Evolutionary conservation across 2,797 vertebrate species (phyloP), one percentile per base, ranked within the genome.

Genomic region (Dryobates pubescens): DNA sequence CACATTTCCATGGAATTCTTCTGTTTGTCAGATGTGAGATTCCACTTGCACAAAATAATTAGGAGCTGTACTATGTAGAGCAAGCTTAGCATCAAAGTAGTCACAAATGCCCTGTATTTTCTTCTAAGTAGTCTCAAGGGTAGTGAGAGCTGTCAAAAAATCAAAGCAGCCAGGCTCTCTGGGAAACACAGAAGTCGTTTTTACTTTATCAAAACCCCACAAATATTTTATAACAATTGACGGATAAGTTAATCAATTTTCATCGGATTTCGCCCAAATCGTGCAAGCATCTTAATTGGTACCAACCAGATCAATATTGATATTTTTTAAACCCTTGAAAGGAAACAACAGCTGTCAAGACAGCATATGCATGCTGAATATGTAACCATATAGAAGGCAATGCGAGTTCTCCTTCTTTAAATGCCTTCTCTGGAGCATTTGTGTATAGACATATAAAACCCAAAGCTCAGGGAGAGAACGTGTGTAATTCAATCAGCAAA

Each of bases 141-240:
- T 54, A 83, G 84, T 74, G 84, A 90, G 92, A 94, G 73, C 93
- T 96, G 94, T 94, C 94, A 96, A 90, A 90, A 95, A 96, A 96
- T 95, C 94, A 96, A 96, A 95, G 89, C 80, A 92, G 17, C 70
- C 84, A 67, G 30, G 59, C 86, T 93, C 59, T 65, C 54, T 73
- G 67, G 76, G 76, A 89, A 93, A 84, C 70, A 77, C 47, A 92
- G 68, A 92, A 87, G 43, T 56, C 63, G 59, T 78, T 86, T 95
- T 75, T 84, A 56, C 65, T 84, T 90, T 86, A 79, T 88, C 43
- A 86, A 90, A 93, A 75, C 20, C 0, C 9, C 64, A 74, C 84
- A 95, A 92, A 96, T 89, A 89, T 89, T 93, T 92, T 76, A 77
- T 92, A 92, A 94, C 83, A 88, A 89, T 93, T 58, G 75, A 79